A percentile compares a stretch with the other conserved stretches of the same genome.
Conservation (phyloP, 2,113 vertebrate genomes). For the Coregonus clupeaformis region DNA sequence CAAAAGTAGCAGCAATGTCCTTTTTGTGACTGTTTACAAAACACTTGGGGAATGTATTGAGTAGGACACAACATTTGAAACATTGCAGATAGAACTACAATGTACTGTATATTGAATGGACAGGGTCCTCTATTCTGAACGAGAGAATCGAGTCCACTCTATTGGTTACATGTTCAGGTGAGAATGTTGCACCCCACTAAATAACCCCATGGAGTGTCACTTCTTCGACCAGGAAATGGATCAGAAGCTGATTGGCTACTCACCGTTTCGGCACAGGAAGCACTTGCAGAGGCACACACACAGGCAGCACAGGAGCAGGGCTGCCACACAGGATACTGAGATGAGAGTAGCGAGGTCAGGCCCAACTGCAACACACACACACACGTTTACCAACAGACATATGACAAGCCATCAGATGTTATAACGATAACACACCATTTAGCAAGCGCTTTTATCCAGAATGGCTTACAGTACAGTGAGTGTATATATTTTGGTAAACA, state of each 20-base stretch:
- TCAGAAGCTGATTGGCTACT: conserved; percentile 39
- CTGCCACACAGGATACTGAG: conserved; percentile 52
- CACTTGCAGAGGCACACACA: conserved; percentile 73
- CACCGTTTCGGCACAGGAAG: conserved; percentile 57
- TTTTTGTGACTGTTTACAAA: not conserved
- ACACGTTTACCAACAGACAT: not conserved
- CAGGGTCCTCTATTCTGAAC: not conserved
- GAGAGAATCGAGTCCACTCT: not conserved
- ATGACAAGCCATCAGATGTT: not conserved
- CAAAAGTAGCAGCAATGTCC: not conserved
- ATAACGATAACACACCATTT: too few relatives aligned
- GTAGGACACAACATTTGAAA: not conserved
- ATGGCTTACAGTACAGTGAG: too few relatives aligned
- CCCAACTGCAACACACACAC: conserved; percentile 39
- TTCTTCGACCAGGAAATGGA: not conserved
- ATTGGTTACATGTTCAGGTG: not conserved
- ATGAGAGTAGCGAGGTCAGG: conserved; percentile 57
- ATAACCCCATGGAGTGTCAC: too few relatives aligned
- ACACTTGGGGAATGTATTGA: not conserved
- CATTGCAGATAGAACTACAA: not conserved
- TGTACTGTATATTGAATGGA: not conserved
- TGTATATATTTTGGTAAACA: too few relatives aligned
- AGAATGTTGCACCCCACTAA: too few relatives aligned
- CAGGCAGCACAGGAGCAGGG: conserved; percentile 64
- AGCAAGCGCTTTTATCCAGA: too few relatives aligned